phyloP scores from a whole-genome alignment of 2,888 invertebrate species.

The Stenoptilia bipunctidactyla region DNA sequence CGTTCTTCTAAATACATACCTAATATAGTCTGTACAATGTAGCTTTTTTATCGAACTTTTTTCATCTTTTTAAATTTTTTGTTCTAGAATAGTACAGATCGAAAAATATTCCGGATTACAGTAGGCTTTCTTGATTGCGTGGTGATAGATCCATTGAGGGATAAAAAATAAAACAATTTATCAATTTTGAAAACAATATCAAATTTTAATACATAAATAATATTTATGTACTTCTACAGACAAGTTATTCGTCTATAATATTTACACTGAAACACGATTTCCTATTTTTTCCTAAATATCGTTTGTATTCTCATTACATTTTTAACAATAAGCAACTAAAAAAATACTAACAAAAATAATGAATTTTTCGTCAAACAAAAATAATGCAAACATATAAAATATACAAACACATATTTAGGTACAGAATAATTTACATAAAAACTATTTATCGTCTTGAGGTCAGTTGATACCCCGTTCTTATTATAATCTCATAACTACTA shows the following conservation, averaged over 20 bases:
- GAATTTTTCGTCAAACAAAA: conserved; percentile 34
- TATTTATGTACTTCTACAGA: conserved; percentile 68
- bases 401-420: conserved; percentile 34
- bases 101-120: no score
- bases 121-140: no score
- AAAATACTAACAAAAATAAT: conserved; percentile 44
- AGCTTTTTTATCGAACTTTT: no score
- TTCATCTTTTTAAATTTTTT: no score
- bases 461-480: conserved; percentile 21
- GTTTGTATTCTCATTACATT: conserved; percentile 44
- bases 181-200: conserved; percentile 70
- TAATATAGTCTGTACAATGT: no score
- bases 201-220: conserved; percentile 71
- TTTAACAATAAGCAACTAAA: conserved; percentile 52
- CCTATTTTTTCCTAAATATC: conserved; percentile 41
- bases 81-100: no score
- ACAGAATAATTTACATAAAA: conserved; percentile 57
- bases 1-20: no score
- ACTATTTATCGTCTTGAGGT: background rate
- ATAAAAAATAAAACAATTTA: no score
- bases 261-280: conserved; percentile 68
- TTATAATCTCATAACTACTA: conserved; percentile 31
- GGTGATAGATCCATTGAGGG: no score
- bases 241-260: conserved; percentile 61
- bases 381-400: conserved; percentile 44